Evolutionary conservation across 2,113 vertebrate genomes (phyloP), one percentile per base, ranked within the genome.

Genomic region (Rattus norvegicus): DNA sequence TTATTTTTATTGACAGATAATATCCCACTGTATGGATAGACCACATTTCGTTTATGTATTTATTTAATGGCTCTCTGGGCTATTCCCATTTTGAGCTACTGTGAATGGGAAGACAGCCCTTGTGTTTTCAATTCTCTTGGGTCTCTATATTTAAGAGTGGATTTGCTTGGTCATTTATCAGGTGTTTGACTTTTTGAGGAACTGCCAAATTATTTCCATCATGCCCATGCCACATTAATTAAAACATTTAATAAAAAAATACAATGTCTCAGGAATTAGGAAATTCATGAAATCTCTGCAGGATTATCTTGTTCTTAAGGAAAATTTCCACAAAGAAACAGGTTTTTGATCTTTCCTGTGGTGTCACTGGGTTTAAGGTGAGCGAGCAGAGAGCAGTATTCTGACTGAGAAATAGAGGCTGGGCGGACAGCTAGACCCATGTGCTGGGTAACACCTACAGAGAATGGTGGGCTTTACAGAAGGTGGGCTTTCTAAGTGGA

Each of bases 271-370:
- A 87, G 54, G 22, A 86, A 95, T 97, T 93, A 92, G 79, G 80
- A 94, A 92, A 94, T 95, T 95, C 49, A 90, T 69, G 90, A 97
- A 93, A 77, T 36, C 84, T 67, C 39, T 67, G 3, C 47, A 49
- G 20, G 49, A 47, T 59, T 43, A 11, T 91, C 96, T 93, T 96
- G 79, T 96, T 93, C 39, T 79, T 83, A 28, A 47, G 30, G 39
- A n/a, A 33, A 59, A 86, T 95, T 94, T 92, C 24, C 90, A 97
- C 65, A 88, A 81, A 94, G 72, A 94, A 93, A 83, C 86, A n/a
- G 56, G 79, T 16, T 90, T 96, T 95, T 77, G 24, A 80, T 93
- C 73, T 92, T 24, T 73, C 83, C 54, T 43, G 39, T 77, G 72
- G 24, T 79, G 86, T 65, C 73, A 14, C 59, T 84, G 69, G 56